Base-by-base conservation (phyloP, 2,797 vertebrate species). In the Eleutherodactylus coqui region DNA sequence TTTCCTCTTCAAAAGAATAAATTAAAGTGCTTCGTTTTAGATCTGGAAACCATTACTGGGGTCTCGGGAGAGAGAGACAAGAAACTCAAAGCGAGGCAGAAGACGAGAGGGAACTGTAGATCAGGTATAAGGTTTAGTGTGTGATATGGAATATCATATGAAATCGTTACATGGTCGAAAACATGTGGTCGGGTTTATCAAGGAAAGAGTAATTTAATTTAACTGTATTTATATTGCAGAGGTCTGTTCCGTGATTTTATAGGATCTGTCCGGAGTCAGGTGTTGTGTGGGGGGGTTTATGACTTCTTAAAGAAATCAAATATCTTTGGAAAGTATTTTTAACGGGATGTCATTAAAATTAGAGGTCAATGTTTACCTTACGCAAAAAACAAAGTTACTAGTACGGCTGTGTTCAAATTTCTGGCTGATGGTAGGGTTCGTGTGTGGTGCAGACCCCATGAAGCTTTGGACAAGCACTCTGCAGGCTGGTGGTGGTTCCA, bases 11-110 rank as follows among this genome's bases (percentile, higher is more conserved):
- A 27, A 88, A 62, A 78, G 90, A 87, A 89, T 32, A 41, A 86
- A 81, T 88, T 75, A 83, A 80, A 67, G 29, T 85, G 58, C 13
- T 62, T 70, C 51, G 17, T 79, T 87, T 89, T 88, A 27, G 64
- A 86, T 89, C 88, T 91, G 90, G 89, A 91, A 90, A 21, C 62
- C 75, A 86, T 91, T 91, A 90, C 0, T 58, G 82, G 85, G 32
- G n/a, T 80, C 88, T 78, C 82, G 82, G 69, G 75, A 84, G 87
- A 90, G 47, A 49, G 81, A 11, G 77, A 85, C 69, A 7, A 75
- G 58, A 27, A 86, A 80, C 88, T 88, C 83, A 51, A 85, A 82
- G 90, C 84, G 34, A 83, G 78, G n/a, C 67, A 47, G 36, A 85
- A 86, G 64, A 88, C 69, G 75, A 62, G 32, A 58, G 17, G 84